A percentile compares a stretch with the other conserved stretches of the same genome.
These are phyloP conservation scores for Scolopax bukidnonensis DNA, from an alignment of 2,797 vertebrate genomes.

Conservation along the genomic window DNA sequence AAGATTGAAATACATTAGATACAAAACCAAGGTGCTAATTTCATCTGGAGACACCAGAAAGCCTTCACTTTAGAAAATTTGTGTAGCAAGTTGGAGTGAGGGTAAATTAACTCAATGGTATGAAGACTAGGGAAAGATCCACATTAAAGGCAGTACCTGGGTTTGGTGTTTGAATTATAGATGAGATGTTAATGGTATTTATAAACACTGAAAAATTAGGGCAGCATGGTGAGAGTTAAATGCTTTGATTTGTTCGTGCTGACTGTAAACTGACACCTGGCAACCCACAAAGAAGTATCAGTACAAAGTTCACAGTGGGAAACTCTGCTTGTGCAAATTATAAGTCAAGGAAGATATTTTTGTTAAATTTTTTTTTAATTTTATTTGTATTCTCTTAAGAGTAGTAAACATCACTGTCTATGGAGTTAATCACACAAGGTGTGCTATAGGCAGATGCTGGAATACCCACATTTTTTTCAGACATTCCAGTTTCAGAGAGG, in stretches of 20 bases:
- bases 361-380: not conserved
- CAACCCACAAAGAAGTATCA: not conserved
- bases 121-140: not conserved
- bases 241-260: not conserved
- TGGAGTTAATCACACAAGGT: not conserved
- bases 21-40: not conserved
- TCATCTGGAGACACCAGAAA: not conserved
- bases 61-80: not conserved
- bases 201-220: not conserved
- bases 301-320: not conserved
- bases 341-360: not conserved
- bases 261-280: not conserved
- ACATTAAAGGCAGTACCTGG: not conserved
- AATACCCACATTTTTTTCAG: not conserved
- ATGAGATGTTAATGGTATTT: not conserved
- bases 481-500: not conserved
- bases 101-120: not conserved
- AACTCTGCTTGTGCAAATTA: not conserved
- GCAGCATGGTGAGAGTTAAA: not conserved
- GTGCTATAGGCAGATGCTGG: not conserved
- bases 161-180: not conserved
- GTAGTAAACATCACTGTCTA: not conserved
- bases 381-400: not conserved
- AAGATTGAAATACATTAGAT: not conserved
- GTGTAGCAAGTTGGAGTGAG: not conserved